Evolutionary conservation across 2,113 vertebrate species (phyloP).

Genomic region (Cettia cetti): DNA sequence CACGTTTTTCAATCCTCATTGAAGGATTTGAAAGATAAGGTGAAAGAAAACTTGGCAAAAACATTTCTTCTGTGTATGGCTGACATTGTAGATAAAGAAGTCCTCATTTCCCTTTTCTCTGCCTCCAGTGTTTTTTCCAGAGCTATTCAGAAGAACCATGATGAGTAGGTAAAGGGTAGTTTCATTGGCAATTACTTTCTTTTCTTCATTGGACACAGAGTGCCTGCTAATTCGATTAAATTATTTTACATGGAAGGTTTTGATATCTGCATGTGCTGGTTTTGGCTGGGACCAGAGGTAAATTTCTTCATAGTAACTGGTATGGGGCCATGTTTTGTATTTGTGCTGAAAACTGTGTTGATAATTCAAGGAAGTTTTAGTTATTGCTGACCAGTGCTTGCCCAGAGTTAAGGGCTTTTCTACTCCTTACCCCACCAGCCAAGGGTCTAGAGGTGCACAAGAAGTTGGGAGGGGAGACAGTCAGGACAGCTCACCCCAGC

Average conservation of each 20-base stretch:
- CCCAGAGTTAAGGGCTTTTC: neutral
- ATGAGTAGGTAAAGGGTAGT: neutral
- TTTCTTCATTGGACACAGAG: neutral
- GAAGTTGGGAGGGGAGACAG: neutral
- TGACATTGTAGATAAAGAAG: neutral
- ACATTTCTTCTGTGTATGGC: neutral
- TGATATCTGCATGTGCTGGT: neutral
- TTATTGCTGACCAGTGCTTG: neutral
- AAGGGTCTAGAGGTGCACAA: neutral
- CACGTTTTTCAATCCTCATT: neutral
- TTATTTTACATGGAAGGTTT: neutral
- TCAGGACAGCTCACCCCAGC: neutral
- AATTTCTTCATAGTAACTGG: neutral
- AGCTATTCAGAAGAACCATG: neutral
- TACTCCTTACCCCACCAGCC: neutral
- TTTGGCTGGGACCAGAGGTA: neutral
- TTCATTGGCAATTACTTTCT: neutral
- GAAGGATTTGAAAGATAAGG: conserved; percentile 7
- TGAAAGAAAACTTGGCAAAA: neutral
- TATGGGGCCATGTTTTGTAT: neutral
- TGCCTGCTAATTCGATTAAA: neutral
- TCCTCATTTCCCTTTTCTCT: neutral
- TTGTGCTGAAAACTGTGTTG: neutral
- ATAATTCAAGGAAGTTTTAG: neutral
- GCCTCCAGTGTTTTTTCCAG: conserved; percentile 14